These are phyloP conservation scores for Crossocerus cetratus DNA, from an alignment of 2,888 invertebrate genomes.

Conservation along the genomic window DNA sequence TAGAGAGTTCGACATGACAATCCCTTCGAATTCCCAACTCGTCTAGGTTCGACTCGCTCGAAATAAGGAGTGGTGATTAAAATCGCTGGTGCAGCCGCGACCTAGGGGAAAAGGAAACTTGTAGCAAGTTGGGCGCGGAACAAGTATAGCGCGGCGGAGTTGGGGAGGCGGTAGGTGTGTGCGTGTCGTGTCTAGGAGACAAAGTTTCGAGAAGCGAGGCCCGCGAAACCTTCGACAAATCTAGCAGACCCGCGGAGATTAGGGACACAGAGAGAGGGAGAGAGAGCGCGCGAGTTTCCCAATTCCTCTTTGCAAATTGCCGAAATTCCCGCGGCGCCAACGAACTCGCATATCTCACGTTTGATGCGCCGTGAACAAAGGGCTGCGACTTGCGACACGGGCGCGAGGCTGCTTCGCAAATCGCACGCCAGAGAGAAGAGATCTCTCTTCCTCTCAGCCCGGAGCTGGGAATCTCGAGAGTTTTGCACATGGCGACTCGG, in stretches of 20 bases:
- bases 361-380: conserved; percentile 48
- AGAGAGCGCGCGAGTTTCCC: conserved; percentile 44
- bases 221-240: conserved; percentile 59
- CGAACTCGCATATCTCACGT: conserved; percentile 60
- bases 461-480: conserved; percentile 13
- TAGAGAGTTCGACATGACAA: too few species aligned
- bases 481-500: conserved; percentile 17
- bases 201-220: conserved; percentile 35
- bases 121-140: not conserved
- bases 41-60: conserved; percentile 18
- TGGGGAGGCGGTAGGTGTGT: conserved; percentile 25
- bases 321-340: conserved; percentile 48
- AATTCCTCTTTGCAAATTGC: conserved; percentile 59
- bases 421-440: not conserved
- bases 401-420: not conserved
- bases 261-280: too few species aligned
- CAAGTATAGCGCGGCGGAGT: not conserved
- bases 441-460: too few species aligned
- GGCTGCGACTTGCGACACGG: too few species aligned
- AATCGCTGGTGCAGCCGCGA: conserved; percentile 23
- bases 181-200: conserved; percentile 33
- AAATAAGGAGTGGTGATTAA: conserved; percentile 45
- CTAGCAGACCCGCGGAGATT: conserved; percentile 55
- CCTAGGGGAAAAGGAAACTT: conserved; percentile 3
- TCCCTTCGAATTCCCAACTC: conserved; percentile 5